Base-by-base conservation (phyloP, 2,797 vertebrate species). In the Fringilla coelebs region DNA sequence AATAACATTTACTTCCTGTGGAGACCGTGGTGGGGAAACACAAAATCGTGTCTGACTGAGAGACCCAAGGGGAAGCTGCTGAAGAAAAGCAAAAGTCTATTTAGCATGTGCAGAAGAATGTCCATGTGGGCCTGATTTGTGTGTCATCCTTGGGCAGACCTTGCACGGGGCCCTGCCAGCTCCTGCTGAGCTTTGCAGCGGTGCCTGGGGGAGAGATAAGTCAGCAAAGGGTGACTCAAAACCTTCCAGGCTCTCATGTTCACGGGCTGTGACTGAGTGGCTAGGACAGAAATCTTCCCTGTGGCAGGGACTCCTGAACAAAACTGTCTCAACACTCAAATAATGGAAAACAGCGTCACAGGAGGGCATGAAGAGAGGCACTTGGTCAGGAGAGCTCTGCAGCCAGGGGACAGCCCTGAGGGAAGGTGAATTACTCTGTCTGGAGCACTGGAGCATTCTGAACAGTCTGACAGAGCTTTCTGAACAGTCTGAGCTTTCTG, bases 91-190 rank as follows among this genome's bases (percentile, higher is more conserved):
- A 73, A 57, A 86, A 94, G 24, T 70, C 10, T 24, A 83, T 91
- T 93, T 68, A 91, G 66, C 58, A 66, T 88, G 43, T 86, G 62
- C 79, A 73, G 81, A 21, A 52, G 62, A 88, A 83, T 57, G 80
- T 80, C 76, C 94, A 84, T 54, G 89, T 94, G 95, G 95, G 81
- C 41, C 93, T 92, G 92, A 66, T 81, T 60, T 93, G 90, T 65
- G 85, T 84, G 93, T 88, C 94, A 81, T 72, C 87, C 61, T 45
- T 75, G 94, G 78, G 32, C 3, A 85, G 82, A 91, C 66, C 82
- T 86, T 78, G 91, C 82, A 45, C 3, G 49, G 87, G 67, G 87
- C 78, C 95, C 88, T 88, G 72, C 41, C 26, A 80, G 78, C 91
- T 91, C 91, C 76, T 92, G 92, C 92, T 94, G 81, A 49, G 75